Conservation (phyloP, 2,888 invertebrate genomes). For the Stenotaenia linearis region DNA sequence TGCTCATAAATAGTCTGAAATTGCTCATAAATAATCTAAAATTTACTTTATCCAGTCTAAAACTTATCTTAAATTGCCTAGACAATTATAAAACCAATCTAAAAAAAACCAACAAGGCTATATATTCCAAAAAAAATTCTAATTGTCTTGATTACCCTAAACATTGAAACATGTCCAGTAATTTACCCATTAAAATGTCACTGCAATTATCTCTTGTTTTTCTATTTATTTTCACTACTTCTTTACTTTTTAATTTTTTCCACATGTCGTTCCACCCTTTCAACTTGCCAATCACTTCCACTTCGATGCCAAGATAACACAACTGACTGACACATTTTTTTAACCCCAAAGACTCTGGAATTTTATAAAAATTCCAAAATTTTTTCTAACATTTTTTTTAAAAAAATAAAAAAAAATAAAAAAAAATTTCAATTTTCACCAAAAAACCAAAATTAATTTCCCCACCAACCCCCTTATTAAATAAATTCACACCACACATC, state of each 20-base stretch:
- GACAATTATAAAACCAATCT: too few species aligned
- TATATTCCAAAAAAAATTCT: too few species aligned
- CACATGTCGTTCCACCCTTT: not conserved
- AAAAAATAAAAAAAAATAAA: not conserved
- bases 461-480: conserved; percentile 3
- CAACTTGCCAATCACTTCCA: not conserved
- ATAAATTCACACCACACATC: not conserved
- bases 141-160: not conserved
- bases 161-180: too few species aligned
- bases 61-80: too few species aligned
- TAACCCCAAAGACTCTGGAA: not conserved
- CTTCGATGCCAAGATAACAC: not conserved
- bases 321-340: not conserved
- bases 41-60: too few species aligned
- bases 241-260: not conserved
- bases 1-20: too few species aligned
- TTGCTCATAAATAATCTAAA: too few species aligned
- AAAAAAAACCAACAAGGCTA: too few species aligned
- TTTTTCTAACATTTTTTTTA: too few species aligned
- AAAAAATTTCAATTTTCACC: not conserved
- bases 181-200: too few species aligned
- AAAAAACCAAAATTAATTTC: not conserved
- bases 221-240: not conserved
- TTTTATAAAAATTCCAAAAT: not conserved
- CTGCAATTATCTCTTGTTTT: not conserved